phyloP scores from a whole-genome alignment of 2,888 invertebrate genomes.

The Lamellibrachia satsuma region DNA sequence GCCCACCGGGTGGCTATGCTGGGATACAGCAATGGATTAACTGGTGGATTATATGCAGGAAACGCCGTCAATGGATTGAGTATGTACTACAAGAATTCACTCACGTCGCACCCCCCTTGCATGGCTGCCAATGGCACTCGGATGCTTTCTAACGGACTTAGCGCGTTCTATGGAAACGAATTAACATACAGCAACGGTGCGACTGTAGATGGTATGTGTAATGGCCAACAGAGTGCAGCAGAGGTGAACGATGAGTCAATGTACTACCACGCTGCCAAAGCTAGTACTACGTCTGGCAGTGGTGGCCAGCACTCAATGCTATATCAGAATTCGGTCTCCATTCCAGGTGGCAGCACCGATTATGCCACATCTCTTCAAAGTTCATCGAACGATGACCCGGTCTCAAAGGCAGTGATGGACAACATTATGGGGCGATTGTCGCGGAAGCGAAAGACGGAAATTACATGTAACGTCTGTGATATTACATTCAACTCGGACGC shows the following conservation, averaged over 20 bases:
- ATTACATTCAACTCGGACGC: background rate
- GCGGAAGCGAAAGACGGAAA: background rate
- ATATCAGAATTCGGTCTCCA: background rate
- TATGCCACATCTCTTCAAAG: background rate
- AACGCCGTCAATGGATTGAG: background rate
- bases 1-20: background rate
- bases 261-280: constrained; percentile 1
- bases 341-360: constrained; percentile 13
- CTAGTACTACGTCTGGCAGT: background rate
- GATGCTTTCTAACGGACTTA: background rate
- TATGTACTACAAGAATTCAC: background rate
- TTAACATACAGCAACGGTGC: background rate
- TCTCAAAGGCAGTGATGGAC: constrained; percentile 10
- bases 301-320: background rate
- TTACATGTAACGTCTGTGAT: background rate
- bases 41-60: background rate
- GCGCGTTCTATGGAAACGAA: background rate
- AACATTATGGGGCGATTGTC: constrained; percentile 12
- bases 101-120: background rate
- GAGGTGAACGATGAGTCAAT: background rate
- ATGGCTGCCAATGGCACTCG: background rate
- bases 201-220: constrained; percentile 1
- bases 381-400: background rate
- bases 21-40: background rate
- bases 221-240: constrained; percentile 5